These are phyloP conservation scores for Periophthalmus modestus DNA, from an alignment of 2,113 vertebrate genomes.

Conservation along the genomic window DNA sequence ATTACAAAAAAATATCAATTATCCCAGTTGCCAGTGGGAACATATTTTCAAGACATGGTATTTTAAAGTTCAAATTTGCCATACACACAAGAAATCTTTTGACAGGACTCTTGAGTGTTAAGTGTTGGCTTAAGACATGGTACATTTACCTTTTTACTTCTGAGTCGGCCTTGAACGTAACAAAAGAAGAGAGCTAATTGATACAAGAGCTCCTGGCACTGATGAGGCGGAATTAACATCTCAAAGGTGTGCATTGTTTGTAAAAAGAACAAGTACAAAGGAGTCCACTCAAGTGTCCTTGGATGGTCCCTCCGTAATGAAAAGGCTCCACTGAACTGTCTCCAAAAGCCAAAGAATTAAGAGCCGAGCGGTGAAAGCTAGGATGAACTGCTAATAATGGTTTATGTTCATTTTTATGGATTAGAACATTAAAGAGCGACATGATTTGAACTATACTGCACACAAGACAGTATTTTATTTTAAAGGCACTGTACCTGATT, in stretches of 20 bases:
- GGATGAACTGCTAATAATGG: neutral
- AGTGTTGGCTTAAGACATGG: neutral
- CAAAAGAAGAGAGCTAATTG: conserved; percentile 3
- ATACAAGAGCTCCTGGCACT: neutral
- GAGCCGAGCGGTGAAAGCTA: neutral
- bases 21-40: neutral
- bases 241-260: conserved; percentile 10
- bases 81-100: neutral
- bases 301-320: neutral
- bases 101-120: neutral
- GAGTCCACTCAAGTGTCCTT: neutral
- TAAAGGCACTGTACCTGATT: too few relatives aligned
- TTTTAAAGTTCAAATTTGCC: neutral
- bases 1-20: too few relatives aligned
- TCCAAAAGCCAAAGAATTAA: neutral
- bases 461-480: too few relatives aligned
- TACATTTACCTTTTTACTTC: neutral
- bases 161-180: neutral
- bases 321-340: neutral
- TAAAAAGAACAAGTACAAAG: conserved; percentile 3
- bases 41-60: neutral
- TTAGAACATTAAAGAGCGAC: too few relatives aligned
- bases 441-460: too few relatives aligned
- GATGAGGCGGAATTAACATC: neutral
- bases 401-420: too few relatives aligned